These are phyloP conservation scores for Aspidoscelis tigris DNA, from an alignment of 2,113 vertebrate genomes.

Conservation along the genomic window DNA sequence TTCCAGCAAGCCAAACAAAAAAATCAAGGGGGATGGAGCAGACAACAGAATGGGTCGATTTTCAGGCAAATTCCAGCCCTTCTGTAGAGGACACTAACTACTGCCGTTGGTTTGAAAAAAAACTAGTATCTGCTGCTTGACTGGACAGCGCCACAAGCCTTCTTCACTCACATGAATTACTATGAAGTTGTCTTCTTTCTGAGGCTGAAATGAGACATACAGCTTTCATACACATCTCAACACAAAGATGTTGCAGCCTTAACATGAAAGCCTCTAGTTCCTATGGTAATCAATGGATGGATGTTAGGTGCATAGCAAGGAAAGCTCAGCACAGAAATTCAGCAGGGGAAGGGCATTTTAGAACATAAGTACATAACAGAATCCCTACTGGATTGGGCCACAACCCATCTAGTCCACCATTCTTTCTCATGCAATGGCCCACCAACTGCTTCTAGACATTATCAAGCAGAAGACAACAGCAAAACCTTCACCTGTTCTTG, in stretches of 20 bases:
- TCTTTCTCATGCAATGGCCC: no score
- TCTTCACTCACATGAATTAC: not conserved
- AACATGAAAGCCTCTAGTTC: not conserved
- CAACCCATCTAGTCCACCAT: no score
- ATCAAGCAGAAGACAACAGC: no score
- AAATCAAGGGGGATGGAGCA: not conserved
- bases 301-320: not conserved
- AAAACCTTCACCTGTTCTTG: no score
- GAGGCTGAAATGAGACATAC: not conserved
- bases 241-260: not conserved
- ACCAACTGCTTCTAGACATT: no score
- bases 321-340: not conserved
- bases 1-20: not conserved
- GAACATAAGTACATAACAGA: no score
- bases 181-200: not conserved
- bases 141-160: not conserved
- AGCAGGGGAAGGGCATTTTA: not conserved
- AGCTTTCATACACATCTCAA: no score
- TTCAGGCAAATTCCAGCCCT: not conserved
- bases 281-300: not conserved
- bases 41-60: not conserved
- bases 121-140: not conserved
- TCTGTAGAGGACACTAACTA: not conserved
- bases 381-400: no score
- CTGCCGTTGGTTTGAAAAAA: not conserved